Evolutionary conservation across 2,797 vertebrate genomes (phyloP), one percentile per base, ranked within the genome.

Genomic region (Anabacerthia variegaticeps): DNA sequence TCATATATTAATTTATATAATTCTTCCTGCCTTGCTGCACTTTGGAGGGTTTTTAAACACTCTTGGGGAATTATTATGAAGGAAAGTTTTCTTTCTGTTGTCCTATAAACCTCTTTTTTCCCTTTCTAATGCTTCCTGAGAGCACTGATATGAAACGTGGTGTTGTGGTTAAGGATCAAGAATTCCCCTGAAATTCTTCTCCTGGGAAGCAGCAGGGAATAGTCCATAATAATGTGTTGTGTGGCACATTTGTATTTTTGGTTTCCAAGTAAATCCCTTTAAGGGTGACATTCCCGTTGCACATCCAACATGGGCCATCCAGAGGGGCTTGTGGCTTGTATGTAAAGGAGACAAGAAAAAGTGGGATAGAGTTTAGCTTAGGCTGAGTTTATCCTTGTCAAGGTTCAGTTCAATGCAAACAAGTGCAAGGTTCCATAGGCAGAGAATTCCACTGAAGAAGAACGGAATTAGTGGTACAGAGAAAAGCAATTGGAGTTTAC

Each of bases 11-110:
- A 71, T 55, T 77, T 43, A 16, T 32, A 2, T 27, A 37, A n/a
- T 32, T 22, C 23, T 88, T 83, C n/a, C 17, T 58, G 5, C 49
- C 41, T 32, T 82, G 8, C 20, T 1, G 0, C 9, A 24, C 26
- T 44, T 24, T 3, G 2, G 49, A 48, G 14, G 22, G 9, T 2
- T 85, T 82, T 67, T 65, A 37, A 66, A 16, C 0, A 0, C 26
- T 20, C 3, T 14, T 52, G 34, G 59, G 37, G 68, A 69, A 62
- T 28, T 28, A 5, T 30, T 19, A 7, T 5, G 14, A 34, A n/a
- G 28, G 6, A 59, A 56, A 56, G 15, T 32, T 76, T 24, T 1
- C 24, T 55, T 87, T n/a, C 49, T 65, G 0, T 52, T 32, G 16
- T 28, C 46, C 21, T 63, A 7, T n/a, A 59, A 72, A 43, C 9